These are phyloP conservation scores for Ciconia nigra DNA, from an alignment of 2,797 vertebrate genomes.

Conservation along the genomic window DNA sequence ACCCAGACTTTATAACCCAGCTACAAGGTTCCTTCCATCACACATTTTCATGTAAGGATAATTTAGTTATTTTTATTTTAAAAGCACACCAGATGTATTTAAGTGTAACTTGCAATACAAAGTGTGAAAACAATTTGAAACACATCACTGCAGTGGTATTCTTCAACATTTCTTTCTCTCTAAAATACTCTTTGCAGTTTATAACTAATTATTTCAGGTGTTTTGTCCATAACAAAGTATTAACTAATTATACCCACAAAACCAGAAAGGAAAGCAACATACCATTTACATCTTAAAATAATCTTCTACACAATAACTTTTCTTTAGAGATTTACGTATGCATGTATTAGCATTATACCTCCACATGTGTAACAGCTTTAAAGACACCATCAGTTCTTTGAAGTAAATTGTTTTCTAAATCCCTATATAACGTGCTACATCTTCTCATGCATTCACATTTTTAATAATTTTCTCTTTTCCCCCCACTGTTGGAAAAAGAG, in stretches of 20 bases:
- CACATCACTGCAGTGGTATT: neutral
- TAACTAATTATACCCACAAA: neutral
- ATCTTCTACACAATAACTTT: neutral
- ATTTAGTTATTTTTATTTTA: constrained; percentile 35
- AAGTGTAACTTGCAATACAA: neutral
- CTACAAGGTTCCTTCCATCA: constrained; percentile 25
- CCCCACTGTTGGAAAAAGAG: neutral
- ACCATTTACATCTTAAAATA: neutral
- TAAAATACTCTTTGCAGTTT: neutral
- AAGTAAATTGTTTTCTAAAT: neutral
- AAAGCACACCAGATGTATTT: neutral
- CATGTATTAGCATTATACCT: neutral
- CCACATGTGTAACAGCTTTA: neutral
- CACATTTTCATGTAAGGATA: constrained; percentile 25
- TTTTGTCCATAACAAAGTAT: neutral
- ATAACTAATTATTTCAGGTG: neutral
- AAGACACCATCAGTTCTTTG: neutral
- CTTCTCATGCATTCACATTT: neutral
- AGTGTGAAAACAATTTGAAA: neutral
- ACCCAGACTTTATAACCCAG: constrained; percentile 36
- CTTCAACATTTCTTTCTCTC: neutral
- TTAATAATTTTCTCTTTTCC: neutral
- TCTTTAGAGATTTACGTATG: neutral
- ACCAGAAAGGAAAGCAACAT: neutral
- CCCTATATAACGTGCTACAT: neutral